These are phyloP conservation scores for Mnemiopsis leidyi DNA, from an alignment of 37 sponge, comb jelly and placozoan genomes.

Conservation along the genomic window DNA sequence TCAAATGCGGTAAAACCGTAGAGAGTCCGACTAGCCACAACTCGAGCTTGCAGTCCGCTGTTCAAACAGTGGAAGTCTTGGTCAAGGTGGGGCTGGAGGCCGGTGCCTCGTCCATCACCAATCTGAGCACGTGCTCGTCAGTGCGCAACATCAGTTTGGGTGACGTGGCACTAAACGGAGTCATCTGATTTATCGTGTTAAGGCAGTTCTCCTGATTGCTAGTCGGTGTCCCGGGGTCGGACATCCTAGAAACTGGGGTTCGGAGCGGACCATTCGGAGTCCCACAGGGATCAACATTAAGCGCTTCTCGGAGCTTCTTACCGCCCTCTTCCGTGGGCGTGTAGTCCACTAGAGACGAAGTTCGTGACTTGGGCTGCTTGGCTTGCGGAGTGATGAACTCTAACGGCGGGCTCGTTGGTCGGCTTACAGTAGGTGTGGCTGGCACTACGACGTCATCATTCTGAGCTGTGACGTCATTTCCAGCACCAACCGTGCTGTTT, in stretches of 20 bases:
- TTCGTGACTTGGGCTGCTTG: neutral
- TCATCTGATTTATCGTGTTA: neutral
- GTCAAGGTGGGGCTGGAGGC: neutral
- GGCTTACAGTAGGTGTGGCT: neutral
- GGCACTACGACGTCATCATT: neutral
- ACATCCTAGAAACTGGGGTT: neutral
- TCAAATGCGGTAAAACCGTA: no score
- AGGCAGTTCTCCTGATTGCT: neutral
- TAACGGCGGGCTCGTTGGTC: slow-evolving; percentile 27
- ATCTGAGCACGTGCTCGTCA: slow-evolving; percentile 23
- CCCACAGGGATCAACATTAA: neutral
- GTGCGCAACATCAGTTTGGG: slow-evolving; percentile 26
- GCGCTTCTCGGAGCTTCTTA: neutral
- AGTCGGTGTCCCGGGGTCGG: neutral
- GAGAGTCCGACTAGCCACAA: neutral
- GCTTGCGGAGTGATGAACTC: slow-evolving; percentile 62
- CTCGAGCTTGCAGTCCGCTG: neutral
- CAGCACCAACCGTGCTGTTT: neutral
- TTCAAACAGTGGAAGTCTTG: slow-evolving; percentile 48
- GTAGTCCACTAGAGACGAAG: neutral
- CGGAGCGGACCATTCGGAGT: neutral
- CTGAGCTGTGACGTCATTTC: neutral
- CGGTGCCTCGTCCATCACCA: slow-evolving; percentile 14
- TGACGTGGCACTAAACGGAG: neutral
- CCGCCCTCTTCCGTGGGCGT: slow-evolving; percentile 24